A percentile compares a stretch with the other conserved stretches of the same genome.
phyloP scores from a whole-genome alignment of 2,888 invertebrate genomes.

The Phalera bucephala region DNA sequence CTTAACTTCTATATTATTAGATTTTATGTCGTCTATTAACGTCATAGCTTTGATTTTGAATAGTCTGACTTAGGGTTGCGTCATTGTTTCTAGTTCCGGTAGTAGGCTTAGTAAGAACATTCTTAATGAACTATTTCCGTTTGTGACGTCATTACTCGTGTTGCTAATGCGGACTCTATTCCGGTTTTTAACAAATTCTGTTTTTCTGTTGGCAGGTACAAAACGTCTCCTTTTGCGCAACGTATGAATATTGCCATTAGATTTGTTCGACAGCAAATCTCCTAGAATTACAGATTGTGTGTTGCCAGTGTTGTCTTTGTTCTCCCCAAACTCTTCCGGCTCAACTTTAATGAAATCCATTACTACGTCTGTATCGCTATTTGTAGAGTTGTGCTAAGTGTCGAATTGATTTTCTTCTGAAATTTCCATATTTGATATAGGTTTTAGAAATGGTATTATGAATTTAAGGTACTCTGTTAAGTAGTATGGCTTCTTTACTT shows the following conservation, averaged over 20 bases:
- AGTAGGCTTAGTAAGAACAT: slow-evolving; percentile 41
- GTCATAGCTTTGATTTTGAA: slow-evolving; percentile 46
- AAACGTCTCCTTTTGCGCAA: slow-evolving; percentile 21
- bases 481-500: slow-evolving; percentile 42
- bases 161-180: slow-evolving; percentile 4
- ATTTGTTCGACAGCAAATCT: slow-evolving; percentile 13
- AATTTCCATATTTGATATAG: slow-evolving; percentile 18
- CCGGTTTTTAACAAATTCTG: slow-evolving; percentile 4
- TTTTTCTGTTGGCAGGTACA: slow-evolving; percentile 11
- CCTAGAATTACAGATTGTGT: slow-evolving; percentile 15
- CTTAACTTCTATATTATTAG: slow-evolving; percentile 17
- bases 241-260: background rate
- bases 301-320: slow-evolving; percentile 4
- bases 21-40: slow-evolving; percentile 37
- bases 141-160: slow-evolving; percentile 2
- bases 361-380: slow-evolving; percentile 7
- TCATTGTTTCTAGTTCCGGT: slow-evolving; percentile 44
- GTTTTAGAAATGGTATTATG: slow-evolving; percentile 41
- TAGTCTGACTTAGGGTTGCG: slow-evolving; percentile 35
- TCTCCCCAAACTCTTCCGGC: slow-evolving; percentile 13
- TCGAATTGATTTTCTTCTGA: slow-evolving; percentile 18
- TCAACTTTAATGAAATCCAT: slow-evolving; percentile 24
- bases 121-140: slow-evolving; percentile 17
- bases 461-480: slow-evolving; percentile 37
- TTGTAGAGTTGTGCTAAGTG: slow-evolving; percentile 4